These are phyloP conservation scores for Wasmannia auropunctata DNA, from an alignment of 1,140 invertebrate genomes.

Conservation along the genomic window DNA sequence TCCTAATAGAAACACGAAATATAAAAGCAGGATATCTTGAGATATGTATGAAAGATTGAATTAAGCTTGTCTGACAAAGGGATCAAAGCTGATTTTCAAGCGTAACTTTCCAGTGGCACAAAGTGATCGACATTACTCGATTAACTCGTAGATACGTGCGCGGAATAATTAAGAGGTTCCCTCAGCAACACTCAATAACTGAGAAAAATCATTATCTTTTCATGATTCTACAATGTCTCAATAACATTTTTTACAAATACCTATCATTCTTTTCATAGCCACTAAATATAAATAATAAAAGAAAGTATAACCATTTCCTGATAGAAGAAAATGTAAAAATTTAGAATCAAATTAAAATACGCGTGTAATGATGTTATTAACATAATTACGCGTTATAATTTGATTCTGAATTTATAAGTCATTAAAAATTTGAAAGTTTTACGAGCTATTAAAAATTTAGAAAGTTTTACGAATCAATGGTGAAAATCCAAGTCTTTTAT, in stretches of 20 bases:
- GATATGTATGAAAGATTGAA: slow-evolving; percentile 2
- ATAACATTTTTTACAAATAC: neutral
- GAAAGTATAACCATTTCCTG: neutral
- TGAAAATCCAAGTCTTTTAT: neutral
- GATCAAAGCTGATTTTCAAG: neutral
- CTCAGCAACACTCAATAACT: neutral
- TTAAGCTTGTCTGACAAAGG: neutral
- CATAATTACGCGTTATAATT: no score
- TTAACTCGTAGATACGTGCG: slow-evolving; percentile 2
- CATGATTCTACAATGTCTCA: neutral
- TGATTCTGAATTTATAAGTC: no score
- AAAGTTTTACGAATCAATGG: neutral
- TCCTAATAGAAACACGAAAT: neutral
- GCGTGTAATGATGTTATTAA: neutral
- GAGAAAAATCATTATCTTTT: neutral
- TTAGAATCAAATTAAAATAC: neutral
- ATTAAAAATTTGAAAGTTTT: no score
- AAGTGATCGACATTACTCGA: slow-evolving; percentile 27
- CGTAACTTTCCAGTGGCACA: neutral
- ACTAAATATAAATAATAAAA: neutral
- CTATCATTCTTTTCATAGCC: neutral
- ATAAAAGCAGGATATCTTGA: neutral
- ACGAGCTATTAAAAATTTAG: neutral
- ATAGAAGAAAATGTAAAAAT: neutral
- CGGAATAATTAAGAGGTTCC: neutral